Conservation (phyloP, 92 coral and sea anemone species). For the Palythoa grandiflora region DNA sequence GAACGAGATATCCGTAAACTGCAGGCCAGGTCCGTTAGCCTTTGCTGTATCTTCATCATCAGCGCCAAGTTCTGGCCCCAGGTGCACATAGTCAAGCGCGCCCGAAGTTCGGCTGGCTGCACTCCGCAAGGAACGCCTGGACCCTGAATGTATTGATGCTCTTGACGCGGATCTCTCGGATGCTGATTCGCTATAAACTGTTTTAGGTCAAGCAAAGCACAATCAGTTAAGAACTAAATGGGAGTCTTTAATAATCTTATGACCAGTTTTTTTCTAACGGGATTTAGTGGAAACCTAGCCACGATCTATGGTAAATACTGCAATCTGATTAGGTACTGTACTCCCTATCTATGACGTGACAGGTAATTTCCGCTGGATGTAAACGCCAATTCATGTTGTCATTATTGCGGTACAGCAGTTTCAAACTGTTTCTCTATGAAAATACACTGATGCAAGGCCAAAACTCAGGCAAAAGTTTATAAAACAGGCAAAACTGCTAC, state of each 20-base stretch:
- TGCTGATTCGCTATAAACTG: slow-evolving; percentile 9
- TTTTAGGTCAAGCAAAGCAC: background rate
- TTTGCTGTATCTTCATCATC: slow-evolving; percentile 8
- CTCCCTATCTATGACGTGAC: background rate
- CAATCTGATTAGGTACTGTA: too few species aligned
- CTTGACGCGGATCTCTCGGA: slow-evolving; percentile 24
- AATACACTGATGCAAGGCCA: too few species aligned
- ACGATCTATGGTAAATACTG: too few species aligned
- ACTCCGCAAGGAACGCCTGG: slow-evolving; percentile 50
- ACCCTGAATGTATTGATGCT: slow-evolving; percentile 36
- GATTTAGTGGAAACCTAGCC: too few species aligned
- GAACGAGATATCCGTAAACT: background rate
- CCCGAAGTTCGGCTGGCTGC: slow-evolving; percentile 47
- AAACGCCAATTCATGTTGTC: too few species aligned
- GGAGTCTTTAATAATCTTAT: background rate
- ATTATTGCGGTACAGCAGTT: too few species aligned
- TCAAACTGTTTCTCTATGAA: too few species aligned
- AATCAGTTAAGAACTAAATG: background rate
- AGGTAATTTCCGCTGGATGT: too few species aligned
- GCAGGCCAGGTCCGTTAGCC: background rate
- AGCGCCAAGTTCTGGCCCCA: slow-evolving; percentile 25
- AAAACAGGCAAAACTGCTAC: too few species aligned
- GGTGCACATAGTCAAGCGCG: slow-evolving; percentile 57
- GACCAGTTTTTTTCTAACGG: too few species aligned
- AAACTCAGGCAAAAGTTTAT: too few species aligned